Evolutionary conservation across 2,113 vertebrate species (phyloP).

Genomic region (Menura novaehollandiae): DNA sequence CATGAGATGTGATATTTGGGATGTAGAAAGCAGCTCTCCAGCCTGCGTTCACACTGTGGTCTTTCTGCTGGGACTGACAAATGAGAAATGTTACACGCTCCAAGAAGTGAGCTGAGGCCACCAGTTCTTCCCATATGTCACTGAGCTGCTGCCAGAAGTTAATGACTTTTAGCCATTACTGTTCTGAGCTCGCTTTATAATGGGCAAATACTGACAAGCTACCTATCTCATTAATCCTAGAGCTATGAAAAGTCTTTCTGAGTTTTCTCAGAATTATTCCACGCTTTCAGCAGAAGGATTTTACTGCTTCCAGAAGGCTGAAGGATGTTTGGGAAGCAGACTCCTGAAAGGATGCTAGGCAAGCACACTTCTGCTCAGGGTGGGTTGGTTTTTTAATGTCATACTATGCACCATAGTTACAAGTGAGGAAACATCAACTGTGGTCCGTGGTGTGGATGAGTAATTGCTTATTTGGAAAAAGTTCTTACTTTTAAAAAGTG

Average conservation of each 20-base stretch:
- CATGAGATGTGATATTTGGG: neutral
- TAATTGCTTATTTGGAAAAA: neutral
- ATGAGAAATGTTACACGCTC: neutral
- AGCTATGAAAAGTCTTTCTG: neutral
- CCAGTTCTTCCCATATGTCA: neutral
- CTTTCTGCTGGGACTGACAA: neutral
- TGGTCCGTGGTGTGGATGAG: neutral
- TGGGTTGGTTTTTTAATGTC: neutral
- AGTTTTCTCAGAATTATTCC: neutral
- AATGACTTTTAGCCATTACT: neutral
- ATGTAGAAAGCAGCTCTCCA: neutral
- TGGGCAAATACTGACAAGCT: neutral
- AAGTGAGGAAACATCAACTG: neutral
- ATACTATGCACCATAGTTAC: neutral
- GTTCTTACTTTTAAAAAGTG: neutral
- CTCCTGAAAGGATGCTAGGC: neutral
- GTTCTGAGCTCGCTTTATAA: neutral
- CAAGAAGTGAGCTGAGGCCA: neutral
- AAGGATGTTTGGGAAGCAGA: neutral
- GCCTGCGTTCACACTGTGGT: neutral
- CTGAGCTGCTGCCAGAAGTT: neutral
- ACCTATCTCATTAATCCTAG: neutral
- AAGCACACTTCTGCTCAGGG: neutral
- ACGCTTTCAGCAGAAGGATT: neutral
- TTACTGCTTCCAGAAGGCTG: neutral